phyloP scores from a whole-genome alignment of 2,797 vertebrate genomes.

The Ctenosaura bakeri region DNA sequence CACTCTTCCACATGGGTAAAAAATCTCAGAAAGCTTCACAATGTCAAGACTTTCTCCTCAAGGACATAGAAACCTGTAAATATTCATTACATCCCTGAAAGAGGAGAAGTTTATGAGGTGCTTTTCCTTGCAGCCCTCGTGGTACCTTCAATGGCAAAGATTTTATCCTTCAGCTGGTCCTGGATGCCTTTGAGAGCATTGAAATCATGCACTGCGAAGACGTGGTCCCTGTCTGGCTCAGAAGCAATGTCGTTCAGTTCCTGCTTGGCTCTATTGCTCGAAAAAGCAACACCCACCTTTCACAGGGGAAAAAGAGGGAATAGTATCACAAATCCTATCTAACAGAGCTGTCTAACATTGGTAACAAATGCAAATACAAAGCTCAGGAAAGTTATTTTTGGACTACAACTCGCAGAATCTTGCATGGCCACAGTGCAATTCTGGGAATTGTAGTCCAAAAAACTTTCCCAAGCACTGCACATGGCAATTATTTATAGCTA shows the following conservation, averaged over 20 bases:
- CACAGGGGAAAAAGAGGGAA: not conserved
- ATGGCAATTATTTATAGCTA: not conserved
- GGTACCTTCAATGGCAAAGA: slow-evolving; percentile 76
- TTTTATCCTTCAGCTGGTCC: slow-evolving; percentile 73
- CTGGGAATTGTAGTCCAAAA: too few relatives aligned
- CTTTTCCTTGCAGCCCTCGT: not conserved
- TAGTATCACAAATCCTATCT: not conserved
- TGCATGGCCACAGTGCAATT: too few relatives aligned
- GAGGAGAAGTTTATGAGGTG: not conserved
- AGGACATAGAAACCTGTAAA: too few relatives aligned
- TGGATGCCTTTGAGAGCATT: slow-evolving; percentile 65
- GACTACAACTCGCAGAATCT: too few relatives aligned
- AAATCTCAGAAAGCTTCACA: not conserved
- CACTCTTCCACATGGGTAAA: not conserved
- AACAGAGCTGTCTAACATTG: not conserved
- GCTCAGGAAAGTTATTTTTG: too few relatives aligned
- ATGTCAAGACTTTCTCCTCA: too few relatives aligned
- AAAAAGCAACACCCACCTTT: slow-evolving; percentile 73
- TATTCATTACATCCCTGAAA: not conserved
- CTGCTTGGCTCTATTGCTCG: accelerated
- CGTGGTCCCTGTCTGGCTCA: slow-evolving; percentile 2
- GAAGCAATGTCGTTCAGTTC: slow-evolving; percentile 70
- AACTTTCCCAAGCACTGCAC: too few relatives aligned
- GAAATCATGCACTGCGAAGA: slow-evolving; percentile 74
- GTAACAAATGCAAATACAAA: too few relatives aligned